These are phyloP conservation scores for Tyrannus savana DNA, from an alignment of 2,113 vertebrate genomes.

Conservation along the genomic window DNA sequence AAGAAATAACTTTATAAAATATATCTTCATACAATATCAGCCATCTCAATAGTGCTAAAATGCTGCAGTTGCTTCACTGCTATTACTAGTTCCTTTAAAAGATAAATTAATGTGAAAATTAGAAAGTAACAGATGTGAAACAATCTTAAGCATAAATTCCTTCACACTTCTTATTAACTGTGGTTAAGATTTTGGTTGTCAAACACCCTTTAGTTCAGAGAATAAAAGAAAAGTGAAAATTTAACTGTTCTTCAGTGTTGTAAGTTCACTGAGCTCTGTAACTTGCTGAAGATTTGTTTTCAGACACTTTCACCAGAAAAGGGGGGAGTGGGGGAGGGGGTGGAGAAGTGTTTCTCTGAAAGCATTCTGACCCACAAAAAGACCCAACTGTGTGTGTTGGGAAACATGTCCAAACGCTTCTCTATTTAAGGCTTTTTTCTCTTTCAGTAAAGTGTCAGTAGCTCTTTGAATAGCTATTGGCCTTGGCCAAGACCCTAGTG, in stretches of 20 bases:
- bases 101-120: slow-evolving; percentile 56
- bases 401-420: slow-evolving; percentile 60
- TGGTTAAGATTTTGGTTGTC: slow-evolving; percentile 29
- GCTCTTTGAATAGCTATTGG: slow-evolving; percentile 73
- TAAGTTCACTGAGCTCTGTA: slow-evolving; percentile 58
- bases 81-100: slow-evolving; percentile 12
- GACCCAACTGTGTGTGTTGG: slow-evolving; percentile 55
- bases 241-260: slow-evolving; percentile 29
- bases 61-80: background rate
- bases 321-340: background rate
- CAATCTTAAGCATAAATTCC: slow-evolving; percentile 44
- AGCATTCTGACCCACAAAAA: slow-evolving; percentile 53
- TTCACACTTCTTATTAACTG: slow-evolving; percentile 41
- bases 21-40: background rate
- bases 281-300: slow-evolving; percentile 64
- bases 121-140: slow-evolving; percentile 39
- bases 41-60: background rate
- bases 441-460: slow-evolving; percentile 64
- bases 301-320: slow-evolving; percentile 44
- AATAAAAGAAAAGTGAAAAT: slow-evolving; percentile 49
- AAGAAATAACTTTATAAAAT: slow-evolving; percentile 15
- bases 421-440: slow-evolving; percentile 49
- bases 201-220: slow-evolving; percentile 16
- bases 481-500: slow-evolving; percentile 67
- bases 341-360: slow-evolving; percentile 26